Conservation (phyloP, 2,113 vertebrate species). For the Dipodomys spectabilis region DNA sequence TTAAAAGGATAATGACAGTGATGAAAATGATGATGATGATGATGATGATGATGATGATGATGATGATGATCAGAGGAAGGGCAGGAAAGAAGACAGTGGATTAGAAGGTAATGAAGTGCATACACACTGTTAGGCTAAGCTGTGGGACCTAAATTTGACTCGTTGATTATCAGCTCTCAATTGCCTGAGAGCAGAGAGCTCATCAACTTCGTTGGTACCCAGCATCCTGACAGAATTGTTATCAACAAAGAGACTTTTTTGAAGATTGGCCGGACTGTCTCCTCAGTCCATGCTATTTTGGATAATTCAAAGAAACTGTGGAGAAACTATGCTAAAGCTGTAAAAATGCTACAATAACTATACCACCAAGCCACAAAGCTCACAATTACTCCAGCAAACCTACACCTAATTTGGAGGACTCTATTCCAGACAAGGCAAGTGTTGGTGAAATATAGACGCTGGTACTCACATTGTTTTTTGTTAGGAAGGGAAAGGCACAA, state of each 20-base stretch:
- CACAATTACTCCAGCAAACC: background rate
- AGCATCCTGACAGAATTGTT: rapidly evolving
- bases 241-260: background rate
- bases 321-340: background rate
- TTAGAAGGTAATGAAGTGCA: too few relatives aligned
- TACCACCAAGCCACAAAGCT: background rate
- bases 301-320: background rate
- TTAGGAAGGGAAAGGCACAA: too few relatives aligned
- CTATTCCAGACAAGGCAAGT: background rate
- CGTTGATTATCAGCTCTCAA: too few relatives aligned
- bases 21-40: too few relatives aligned
- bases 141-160: background rate
- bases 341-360: background rate
- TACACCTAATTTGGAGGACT: too few relatives aligned
- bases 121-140: background rate
- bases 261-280: background rate
- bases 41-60: too few relatives aligned
- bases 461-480: rapidly evolving
- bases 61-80: too few relatives aligned
- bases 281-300: too few relatives aligned
- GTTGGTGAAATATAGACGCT: background rate
- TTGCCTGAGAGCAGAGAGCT: too few relatives aligned
- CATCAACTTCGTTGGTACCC: too few relatives aligned
- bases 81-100: too few relatives aligned
- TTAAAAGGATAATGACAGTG: too few relatives aligned